Percentiles rank a stretch among this genome's conserved stretches.
phyloP scores from a whole-genome alignment of 2,888 invertebrate genomes.

The Megaustenia siamemsis region DNA sequence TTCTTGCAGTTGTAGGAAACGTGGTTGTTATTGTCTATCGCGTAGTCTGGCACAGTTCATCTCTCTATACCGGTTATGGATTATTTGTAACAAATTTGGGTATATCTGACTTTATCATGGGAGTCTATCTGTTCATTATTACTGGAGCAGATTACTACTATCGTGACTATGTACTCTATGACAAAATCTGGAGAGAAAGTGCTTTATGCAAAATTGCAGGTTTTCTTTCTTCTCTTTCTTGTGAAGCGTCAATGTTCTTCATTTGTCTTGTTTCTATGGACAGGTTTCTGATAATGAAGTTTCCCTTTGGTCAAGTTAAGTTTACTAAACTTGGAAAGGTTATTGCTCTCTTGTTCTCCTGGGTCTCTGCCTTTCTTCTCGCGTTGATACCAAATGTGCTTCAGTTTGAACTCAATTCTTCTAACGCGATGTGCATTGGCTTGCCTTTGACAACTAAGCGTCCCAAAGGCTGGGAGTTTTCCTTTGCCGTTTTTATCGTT shows the following conservation, averaged over 20 bases:
- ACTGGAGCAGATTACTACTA: constrained; percentile 72
- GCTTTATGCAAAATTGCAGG: constrained; percentile 78
- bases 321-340: constrained; percentile 65
- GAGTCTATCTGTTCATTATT: constrained; percentile 73
- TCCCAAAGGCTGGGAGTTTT: constrained; percentile 77
- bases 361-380: constrained; percentile 68
- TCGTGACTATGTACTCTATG: constrained; percentile 68
- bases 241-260: constrained; percentile 18
- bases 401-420: constrained; percentile 60
- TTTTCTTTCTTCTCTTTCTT: constrained; percentile 69
- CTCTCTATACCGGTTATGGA: constrained; percentile 30
- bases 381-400: constrained; percentile 66
- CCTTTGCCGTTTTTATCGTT: constrained; percentile 73
- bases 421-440: constrained; percentile 74
- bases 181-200: constrained; percentile 75
- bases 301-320: constrained; percentile 81
- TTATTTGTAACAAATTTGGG: constrained; percentile 73
- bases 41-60: constrained; percentile 55
- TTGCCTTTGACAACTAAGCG: constrained; percentile 76
- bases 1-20: constrained; percentile 42
- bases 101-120: constrained; percentile 74
- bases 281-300: constrained; percentile 83
- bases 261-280: constrained; percentile 84
- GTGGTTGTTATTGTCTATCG: constrained; percentile 44
- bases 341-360: constrained; percentile 62